These are phyloP conservation scores for Synaphobranchus kaupii DNA, from an alignment of 2,797 vertebrate species.

Conservation along the genomic window DNA sequence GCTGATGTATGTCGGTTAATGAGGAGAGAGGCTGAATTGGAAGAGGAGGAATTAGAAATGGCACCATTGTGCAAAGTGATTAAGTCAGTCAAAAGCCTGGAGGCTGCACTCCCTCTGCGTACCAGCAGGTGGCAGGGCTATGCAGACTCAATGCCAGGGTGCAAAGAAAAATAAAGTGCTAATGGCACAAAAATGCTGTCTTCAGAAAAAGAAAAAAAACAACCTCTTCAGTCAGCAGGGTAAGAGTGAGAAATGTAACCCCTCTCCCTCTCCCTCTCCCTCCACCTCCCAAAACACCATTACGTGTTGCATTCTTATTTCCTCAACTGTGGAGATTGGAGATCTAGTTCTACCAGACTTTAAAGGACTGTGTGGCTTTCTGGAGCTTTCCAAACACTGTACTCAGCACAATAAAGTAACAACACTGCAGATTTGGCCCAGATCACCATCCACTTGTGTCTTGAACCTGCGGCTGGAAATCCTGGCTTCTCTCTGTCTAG, in stretches of 20 bases:
- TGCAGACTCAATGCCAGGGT: not conserved
- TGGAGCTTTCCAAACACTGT: not conserved
- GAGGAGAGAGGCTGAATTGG: not conserved
- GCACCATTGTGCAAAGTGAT: not conserved
- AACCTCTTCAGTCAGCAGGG: not conserved
- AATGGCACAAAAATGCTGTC: slow-evolving; percentile 4
- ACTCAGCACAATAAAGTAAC: not conserved
- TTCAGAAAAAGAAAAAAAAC: slow-evolving; percentile 4
- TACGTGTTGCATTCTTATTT: not conserved
- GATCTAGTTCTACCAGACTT: not conserved
- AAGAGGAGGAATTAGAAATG: not conserved
- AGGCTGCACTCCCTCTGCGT: slow-evolving; percentile 12
- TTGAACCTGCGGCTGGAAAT: not conserved
- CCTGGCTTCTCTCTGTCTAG: not conserved
- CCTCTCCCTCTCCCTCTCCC: not conserved
- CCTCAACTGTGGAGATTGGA: not conserved
- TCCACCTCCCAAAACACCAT: not conserved
- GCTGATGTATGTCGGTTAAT: slow-evolving; percentile 6
- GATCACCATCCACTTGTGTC: not conserved
- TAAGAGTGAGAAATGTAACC: not conserved
- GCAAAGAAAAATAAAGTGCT: slow-evolving; percentile 7
- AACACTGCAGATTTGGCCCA: not conserved
- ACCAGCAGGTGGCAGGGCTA: slow-evolving; percentile 34
- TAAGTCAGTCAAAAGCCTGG: not conserved
- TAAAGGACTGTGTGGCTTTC: not conserved